phyloP scores from a whole-genome alignment of 2,888 invertebrate species.

The Crossocerus cetratus region DNA sequence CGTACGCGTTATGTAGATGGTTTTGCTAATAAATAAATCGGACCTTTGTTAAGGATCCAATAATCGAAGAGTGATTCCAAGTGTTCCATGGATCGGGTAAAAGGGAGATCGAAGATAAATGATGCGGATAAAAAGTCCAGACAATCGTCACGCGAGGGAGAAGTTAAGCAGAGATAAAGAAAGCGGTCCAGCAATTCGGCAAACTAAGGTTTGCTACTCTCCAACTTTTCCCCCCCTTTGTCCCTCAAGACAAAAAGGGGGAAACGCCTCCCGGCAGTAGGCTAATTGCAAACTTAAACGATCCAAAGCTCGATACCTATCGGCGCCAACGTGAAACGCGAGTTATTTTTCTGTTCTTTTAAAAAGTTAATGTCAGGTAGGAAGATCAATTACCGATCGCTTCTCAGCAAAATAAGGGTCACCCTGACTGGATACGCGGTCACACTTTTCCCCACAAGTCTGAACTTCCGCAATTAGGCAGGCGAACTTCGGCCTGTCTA shows the following conservation, averaged over 20 bases:
- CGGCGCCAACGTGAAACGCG: too few species aligned
- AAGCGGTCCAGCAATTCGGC: not conserved
- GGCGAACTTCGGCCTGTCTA: constrained; percentile 35
- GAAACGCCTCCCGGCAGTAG: not conserved
- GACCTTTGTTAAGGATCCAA: too few species aligned
- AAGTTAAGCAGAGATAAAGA: not conserved
- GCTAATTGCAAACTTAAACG: not conserved
- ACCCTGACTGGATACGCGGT: too few species aligned
- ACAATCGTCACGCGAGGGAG: not conserved
- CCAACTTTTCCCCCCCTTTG: not conserved
- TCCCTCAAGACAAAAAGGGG: not conserved
- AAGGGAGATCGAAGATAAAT: too few species aligned
- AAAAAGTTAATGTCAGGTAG: not conserved
- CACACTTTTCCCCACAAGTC: constrained; percentile 7
- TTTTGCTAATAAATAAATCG: too few species aligned
- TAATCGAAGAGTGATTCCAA: too few species aligned
- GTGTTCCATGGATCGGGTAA: too few species aligned
- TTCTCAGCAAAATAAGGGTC: too few species aligned
- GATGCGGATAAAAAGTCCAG: too few species aligned
- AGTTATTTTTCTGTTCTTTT: not conserved
- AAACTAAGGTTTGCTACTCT: not conserved
- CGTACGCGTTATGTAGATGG: too few species aligned
- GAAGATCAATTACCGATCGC: too few species aligned
- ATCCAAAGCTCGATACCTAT: not conserved
- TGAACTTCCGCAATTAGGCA: constrained; percentile 45